A percentile compares a stretch with the other conserved stretches of the same genome.
phyloP scores from a whole-genome alignment of 2,797 vertebrate species.

The Ispidina lecontei region DNA sequence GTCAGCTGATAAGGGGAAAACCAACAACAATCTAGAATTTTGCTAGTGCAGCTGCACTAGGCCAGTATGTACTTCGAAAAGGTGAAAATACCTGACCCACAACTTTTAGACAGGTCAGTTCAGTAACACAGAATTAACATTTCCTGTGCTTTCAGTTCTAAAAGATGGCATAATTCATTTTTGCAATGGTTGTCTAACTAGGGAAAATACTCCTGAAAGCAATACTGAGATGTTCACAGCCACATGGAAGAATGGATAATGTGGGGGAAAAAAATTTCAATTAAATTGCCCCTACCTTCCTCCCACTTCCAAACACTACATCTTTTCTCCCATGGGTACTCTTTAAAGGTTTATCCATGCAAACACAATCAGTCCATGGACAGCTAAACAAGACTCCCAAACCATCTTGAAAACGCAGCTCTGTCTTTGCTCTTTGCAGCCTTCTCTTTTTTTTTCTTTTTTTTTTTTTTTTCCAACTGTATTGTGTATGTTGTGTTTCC shows the following conservation, averaged over 20 bases:
- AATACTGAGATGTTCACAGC: background rate
- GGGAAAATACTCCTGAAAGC: background rate
- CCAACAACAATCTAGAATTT: background rate
- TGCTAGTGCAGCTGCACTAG: background rate
- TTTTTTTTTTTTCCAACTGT: background rate
- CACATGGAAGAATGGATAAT: background rate
- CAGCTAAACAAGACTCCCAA: background rate
- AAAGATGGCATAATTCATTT: background rate
- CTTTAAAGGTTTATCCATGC: background rate
- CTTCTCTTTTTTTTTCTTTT: background rate
- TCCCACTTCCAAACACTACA: background rate
- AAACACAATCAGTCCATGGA: background rate
- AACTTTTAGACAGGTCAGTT: background rate
- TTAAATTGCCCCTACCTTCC: background rate
- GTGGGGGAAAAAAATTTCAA: background rate
- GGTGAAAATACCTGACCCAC: background rate
- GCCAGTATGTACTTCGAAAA: background rate
- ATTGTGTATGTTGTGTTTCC: conserved; percentile 50
- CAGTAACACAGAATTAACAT: background rate
- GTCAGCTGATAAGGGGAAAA: background rate
- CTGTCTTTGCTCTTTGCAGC: background rate
- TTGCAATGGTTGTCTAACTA: background rate
- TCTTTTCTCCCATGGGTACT: background rate
- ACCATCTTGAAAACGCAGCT: background rate
- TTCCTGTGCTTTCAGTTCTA: background rate